Conservation (phyloP, 2,113 vertebrate species). For the Callionymus lyra region DNA sequence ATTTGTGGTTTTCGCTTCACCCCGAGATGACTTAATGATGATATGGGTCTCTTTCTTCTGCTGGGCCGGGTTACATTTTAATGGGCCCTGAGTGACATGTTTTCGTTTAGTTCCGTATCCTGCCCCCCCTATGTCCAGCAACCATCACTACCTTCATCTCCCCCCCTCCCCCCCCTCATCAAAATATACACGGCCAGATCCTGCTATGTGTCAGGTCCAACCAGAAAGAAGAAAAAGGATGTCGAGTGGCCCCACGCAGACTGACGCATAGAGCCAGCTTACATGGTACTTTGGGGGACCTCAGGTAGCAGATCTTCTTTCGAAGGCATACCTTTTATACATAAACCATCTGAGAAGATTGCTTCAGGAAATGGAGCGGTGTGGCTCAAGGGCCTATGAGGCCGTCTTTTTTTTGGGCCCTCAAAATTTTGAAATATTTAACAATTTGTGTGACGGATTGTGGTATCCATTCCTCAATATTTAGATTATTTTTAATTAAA, state of each 20-base stretch:
- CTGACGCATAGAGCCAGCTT: no score
- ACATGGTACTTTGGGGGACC: no score
- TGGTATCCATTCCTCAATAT: no score
- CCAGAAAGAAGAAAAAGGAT: conserved; percentile 7
- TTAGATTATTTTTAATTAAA: no score
- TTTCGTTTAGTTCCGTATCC: conserved; percentile 41
- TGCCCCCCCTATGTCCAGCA: conserved; percentile 9
- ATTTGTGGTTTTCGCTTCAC: conserved; percentile 50
- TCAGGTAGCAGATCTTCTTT: no score
- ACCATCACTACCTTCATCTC: conserved; percentile 12
- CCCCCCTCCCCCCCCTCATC: conserved; percentile 15
- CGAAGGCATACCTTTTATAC: conserved; percentile 11
- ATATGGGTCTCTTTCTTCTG: conserved; percentile 55
- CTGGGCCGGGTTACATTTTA: conserved; percentile 53
- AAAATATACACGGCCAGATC: conserved; percentile 37
- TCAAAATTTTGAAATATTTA: no score
- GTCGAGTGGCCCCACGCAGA: conserved; percentile 17
- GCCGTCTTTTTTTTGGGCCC: no score
- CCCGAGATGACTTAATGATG: conserved; percentile 58
- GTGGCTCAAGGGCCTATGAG: no score
- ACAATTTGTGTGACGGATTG: no score
- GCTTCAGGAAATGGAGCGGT: no score
- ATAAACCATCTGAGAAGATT: conserved; percentile 4
- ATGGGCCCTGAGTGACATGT: conserved; percentile 59
- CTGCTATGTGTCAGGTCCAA: conserved; percentile 27